These are phyloP conservation scores for Quiscalus mexicanus DNA, from an alignment of 2,113 vertebrate species.

Conservation along the genomic window DNA sequence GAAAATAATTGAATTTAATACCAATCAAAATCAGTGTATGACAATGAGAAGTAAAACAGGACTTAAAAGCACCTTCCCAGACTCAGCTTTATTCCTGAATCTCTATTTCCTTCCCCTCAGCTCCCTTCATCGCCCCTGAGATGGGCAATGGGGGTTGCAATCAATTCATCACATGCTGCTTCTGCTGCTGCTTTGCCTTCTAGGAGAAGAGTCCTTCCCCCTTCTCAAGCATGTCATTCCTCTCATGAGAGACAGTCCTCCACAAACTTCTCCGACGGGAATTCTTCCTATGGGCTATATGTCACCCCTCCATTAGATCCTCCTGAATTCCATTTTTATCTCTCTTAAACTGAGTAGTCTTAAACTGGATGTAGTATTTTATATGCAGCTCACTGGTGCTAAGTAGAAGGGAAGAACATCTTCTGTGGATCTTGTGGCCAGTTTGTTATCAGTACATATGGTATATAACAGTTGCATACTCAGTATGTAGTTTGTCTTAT, in stretches of 20 bases:
- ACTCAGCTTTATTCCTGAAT: not conserved
- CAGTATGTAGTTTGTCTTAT: not conserved
- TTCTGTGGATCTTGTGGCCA: not conserved
- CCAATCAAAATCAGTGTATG: not conserved
- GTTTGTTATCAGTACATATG: not conserved
- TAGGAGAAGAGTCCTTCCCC: not conserved
- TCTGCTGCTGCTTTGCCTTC: not conserved
- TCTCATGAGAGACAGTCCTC: not conserved
- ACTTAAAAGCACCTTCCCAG: not conserved
- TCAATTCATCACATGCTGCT: not conserved
- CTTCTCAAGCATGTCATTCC: accelerated
- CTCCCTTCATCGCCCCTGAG: not conserved
- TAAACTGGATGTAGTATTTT: not conserved
- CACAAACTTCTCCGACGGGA: not conserved
- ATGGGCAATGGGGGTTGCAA: not conserved
- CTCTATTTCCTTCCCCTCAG: not conserved
- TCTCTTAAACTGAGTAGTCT: not conserved
- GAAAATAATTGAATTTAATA: not conserved
- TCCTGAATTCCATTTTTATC: not conserved
- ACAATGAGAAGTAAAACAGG: not conserved
- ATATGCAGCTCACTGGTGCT: not conserved
- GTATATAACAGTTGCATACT: not conserved
- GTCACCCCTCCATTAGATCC: not conserved
- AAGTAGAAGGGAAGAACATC: not conserved
- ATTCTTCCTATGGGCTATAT: not conserved